Base-by-base conservation (phyloP, 2,888 invertebrate genomes). In the Pseudanteris insignis region DNA sequence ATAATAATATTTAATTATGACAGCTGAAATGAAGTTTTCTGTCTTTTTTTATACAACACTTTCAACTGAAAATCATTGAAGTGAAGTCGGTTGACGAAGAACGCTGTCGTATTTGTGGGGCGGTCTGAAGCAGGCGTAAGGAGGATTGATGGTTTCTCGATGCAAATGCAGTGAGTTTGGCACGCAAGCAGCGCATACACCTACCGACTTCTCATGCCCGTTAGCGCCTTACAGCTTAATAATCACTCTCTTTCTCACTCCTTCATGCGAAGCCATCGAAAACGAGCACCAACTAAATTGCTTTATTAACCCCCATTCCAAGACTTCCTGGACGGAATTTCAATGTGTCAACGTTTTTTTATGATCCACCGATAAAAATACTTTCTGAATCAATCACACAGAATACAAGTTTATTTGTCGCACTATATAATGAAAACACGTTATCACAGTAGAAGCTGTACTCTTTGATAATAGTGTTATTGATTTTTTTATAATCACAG, bases 201-300 rank as follows among this genome's bases (percentile, higher is more conserved):
- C 77, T 78, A 73, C 77, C 74, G 73, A 78, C 76, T 78, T 76
- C 78, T 78, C 77, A 77, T 77, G 78, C 79, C 79, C 79, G 79
- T 79, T 79, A 79, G 79, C 79, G 78, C 79, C 79, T 78, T 77
- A 79, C 79, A 76, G 72, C 79, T 79, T 77, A 79, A 79, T 79
- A 79, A 79, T 76, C 75, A 72, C 73, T 71, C 68, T 72, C 74
- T 68, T 68, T 70, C 65, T 67, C 55, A 43, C 40, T 63, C 63
- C 54, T 53, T 34, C 48, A 46, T 40, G 33, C 59, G 47, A n/a
- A n/a, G 34, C 32, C 51, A 54, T 58, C 63, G 63, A 63, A 63
- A 65, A 50, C 57, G 57, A 63, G 62, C 64, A 50, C 57, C 65
- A 68, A 62, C 67, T 68, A 71, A 70, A 71, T 70, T 70, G 67